A percentile compares a stretch with the other conserved stretches of the same genome.
These are phyloP conservation scores for Euschistus heros DNA, from an alignment of 1,140 invertebrate species.

Conservation along the genomic window DNA sequence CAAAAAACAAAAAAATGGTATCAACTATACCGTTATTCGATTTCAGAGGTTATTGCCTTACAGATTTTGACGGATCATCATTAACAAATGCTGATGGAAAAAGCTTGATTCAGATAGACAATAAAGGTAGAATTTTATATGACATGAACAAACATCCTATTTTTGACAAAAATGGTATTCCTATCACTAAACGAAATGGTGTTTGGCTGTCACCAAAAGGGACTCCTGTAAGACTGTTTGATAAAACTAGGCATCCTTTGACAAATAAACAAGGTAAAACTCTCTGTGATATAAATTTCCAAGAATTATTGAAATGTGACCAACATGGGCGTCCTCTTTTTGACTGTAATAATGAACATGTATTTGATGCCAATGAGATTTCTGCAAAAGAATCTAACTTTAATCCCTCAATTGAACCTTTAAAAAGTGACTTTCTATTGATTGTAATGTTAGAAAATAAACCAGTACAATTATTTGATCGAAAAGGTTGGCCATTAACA, in stretches of 20 bases:
- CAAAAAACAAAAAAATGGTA: not conserved
- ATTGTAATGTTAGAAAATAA: not conserved
- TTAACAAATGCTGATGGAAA: not conserved
- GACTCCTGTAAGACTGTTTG: not conserved
- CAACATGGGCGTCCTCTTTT: slow-evolving; percentile 5
- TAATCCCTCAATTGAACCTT: not conserved
- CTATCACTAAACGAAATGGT: slow-evolving; percentile 9
- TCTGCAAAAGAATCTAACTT: not conserved
- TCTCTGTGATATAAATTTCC: not conserved
- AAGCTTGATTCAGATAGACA: not conserved
- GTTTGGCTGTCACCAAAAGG: slow-evolving; percentile 3
- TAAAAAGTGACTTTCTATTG: not conserved
- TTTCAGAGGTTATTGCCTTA: not conserved
- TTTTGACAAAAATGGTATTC: slow-evolving; percentile 21
- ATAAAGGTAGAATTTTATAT: slow-evolving; percentile 11
- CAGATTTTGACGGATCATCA: not conserved
- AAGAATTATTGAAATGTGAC: slow-evolving; percentile 1
- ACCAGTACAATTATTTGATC: not conserved
- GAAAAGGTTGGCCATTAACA: not conserved
- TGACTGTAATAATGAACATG: slow-evolving; percentile 3
- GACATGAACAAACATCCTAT: slow-evolving; percentile 10
- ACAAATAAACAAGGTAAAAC: not conserved
- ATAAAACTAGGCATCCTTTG: slow-evolving; percentile 6
- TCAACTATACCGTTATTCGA: not conserved
- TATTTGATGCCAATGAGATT: not conserved